Percentiles rank a stretch among this genome's conserved stretches.
Conservation (phyloP, 2,888 invertebrate genomes). For the Metalampra italica region DNA sequence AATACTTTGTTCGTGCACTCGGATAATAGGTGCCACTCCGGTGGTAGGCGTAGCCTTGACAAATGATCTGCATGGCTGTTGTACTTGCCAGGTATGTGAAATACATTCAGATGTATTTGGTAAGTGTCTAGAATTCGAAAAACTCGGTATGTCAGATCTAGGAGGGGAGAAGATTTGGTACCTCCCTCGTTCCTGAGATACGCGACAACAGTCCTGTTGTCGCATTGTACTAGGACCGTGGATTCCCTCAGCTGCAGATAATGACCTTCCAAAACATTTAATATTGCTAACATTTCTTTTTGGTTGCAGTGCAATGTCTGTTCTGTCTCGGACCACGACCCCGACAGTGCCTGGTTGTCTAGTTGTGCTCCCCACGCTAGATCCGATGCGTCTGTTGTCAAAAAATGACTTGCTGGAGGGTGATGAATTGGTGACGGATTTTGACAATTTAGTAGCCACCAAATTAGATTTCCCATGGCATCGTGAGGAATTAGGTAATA, state of each 20-base stretch:
- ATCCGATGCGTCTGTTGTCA: conserved; percentile 19
- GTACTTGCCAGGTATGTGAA: conserved; percentile 22
- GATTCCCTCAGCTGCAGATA: neutral
- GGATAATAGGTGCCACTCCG: conserved; percentile 23
- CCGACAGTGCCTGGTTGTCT: neutral
- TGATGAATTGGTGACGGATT: conserved; percentile 7
- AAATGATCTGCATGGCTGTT: conserved; percentile 22
- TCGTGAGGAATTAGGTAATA: neutral
- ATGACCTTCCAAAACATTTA: neutral
- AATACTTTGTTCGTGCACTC: conserved; percentile 12
- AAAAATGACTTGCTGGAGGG: conserved; percentile 8
- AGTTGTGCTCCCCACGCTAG: conserved; percentile 16
- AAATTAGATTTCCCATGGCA: conserved; percentile 1
- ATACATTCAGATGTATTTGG: conserved; percentile 14
- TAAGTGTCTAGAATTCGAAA: conserved; percentile 12
- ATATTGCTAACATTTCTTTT: conserved; percentile 11
- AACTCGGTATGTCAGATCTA: conserved; percentile 16
- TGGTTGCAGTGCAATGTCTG: conserved; percentile 3
- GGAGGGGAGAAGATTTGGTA: conserved; percentile 19
- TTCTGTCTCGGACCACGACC: neutral
- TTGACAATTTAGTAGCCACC: conserved; percentile 13
- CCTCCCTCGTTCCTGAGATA: conserved; percentile 30
- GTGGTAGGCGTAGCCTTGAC: conserved; percentile 12
- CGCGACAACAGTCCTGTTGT: conserved; percentile 24
- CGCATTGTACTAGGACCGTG: conserved; percentile 16